Conservation (phyloP, 1,140 invertebrate genomes). For the Armadillidium nasatum region DNA sequence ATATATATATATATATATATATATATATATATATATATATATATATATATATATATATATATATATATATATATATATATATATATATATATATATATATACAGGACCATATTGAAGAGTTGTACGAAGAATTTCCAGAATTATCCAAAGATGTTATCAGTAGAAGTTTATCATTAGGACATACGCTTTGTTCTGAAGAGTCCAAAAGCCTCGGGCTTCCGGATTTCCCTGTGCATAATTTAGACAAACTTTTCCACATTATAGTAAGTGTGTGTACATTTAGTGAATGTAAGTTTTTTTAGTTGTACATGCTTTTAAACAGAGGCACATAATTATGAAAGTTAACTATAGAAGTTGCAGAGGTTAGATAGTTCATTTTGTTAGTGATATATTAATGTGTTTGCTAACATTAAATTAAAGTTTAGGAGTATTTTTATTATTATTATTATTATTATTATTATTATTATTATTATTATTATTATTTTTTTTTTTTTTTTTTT, state of each 20-base stretch:
- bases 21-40: neutral
- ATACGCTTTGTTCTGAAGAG: slow-evolving; percentile 63
- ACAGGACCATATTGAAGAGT: slow-evolving; percentile 79
- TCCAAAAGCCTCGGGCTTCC: slow-evolving; percentile 66
- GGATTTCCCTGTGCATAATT: slow-evolving; percentile 81
- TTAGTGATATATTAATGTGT: too few species aligned
- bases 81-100: slow-evolving; percentile 33
- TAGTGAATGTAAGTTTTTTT: too few species aligned
- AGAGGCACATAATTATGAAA: too few species aligned
- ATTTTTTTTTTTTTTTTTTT: too few species aligned
- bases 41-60: neutral
- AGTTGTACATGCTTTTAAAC: too few species aligned
- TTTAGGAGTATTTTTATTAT: neutral
- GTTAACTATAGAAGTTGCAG: too few species aligned
- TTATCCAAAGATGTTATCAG: slow-evolving; percentile 38
- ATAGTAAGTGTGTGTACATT: too few species aligned
- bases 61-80: too few species aligned
- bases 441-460: neutral
- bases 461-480: neutral
- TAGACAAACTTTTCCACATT: neutral
- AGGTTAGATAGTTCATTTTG: too few species aligned
- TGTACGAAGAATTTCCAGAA: slow-evolving; percentile 68
- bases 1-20: slow-evolving; percentile 8
- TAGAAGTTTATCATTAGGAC: slow-evolving; percentile 40
- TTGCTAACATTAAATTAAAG: too few species aligned